Evolutionary conservation across 2,797 vertebrate species (phyloP), one percentile per base, ranked within the genome.

Genomic region (Melanotaenia trifasciata): DNA sequence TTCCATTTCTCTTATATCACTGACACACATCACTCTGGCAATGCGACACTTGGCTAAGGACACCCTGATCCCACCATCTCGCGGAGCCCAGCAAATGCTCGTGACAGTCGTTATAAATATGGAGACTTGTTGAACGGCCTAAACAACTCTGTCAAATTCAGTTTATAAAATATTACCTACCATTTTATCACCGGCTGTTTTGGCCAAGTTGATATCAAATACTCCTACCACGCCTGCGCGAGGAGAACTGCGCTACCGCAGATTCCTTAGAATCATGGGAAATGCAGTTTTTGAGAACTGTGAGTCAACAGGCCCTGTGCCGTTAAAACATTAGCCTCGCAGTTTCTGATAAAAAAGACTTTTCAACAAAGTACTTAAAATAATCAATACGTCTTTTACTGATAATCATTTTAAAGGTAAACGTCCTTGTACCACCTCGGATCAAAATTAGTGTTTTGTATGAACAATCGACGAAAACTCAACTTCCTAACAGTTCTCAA

Each of bases 181-280:
- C 95, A 96, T 96, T 95, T 95, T 96, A 94, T 94, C 94, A 91
- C 93, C 94, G 91, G 93, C 94, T 94, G 92, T 93, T 94, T 93
- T 90, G 88, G 90, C 86, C 92, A 95, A 95, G 93, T 96, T 95
- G 93, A 90, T 93, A 89, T 86, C 85, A 90, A 88, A 92, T 90
- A 74, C 85, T 70, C 28, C 11, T 54, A 35, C 56, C 90, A 79
- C 94, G 89, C 93, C 89, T 88, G 93, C 89, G 94, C 84, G 70
- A 65, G 54, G 73, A 72, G 54, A 88, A 91, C 77, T 90, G 89
- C 88, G 88, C 89, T 85, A 86, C 87, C 74, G 80, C 79, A 38
- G 1, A 22, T 18, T 6, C 22, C 3, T 4, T 3, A 20, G 62
- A 3, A 32, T 61, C 22, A 58, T 79, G 93, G 95, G 93, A 92